Evolutionary conservation across 2,888 invertebrate species (phyloP), one percentile per base, ranked within the genome.

Genomic region (Linyphia triangularis): DNA sequence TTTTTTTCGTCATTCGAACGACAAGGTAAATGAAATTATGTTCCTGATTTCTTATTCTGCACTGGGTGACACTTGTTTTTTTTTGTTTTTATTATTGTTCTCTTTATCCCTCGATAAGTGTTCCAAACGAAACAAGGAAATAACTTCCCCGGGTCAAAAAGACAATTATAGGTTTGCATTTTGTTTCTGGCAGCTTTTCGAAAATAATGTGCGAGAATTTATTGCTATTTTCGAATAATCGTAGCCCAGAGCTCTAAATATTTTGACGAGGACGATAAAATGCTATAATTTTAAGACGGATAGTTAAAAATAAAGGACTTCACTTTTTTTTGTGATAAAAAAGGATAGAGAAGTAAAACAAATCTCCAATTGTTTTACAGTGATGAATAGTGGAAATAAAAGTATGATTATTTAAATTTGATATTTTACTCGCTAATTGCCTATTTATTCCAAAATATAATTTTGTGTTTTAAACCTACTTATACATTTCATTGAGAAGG

Each of bases 71-170:
- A 77, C 63, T n/a, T 59, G 33, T 65, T 79, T 79, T 40, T 22
- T 22, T 37, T 70, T 65, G 65, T 37, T 43, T 69, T 81, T 59
- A 51, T 79, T 43, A 43, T 37, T 5, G n/a, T 57, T 67, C 28
- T n/a, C 24, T 51, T 43, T 78, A 19, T 65, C 26, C 9, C 65
- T 51, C 24, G 69, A n/a, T 70, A 37, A 69, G 26, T 43, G 57
- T 40, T 67, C 43, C 28, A 9, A 51, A 33, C 57, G 57, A 57
- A 81, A 69, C 69, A 69, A 33, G 81, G 28, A 67, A 79, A 79
- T 69, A 81, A 81, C 81, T 81, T 81, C 81, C 81, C 57, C 81
- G 59, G 81, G 81, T 81, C 69, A 81, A 81, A 51, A 81, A 81
- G 81, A 81, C 81, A 81, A 81, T 67, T 59, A 81, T 26, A 5